A percentile compares a stretch with the other conserved stretches of the same genome.
phyloP scores from a whole-genome alignment of 2,888 invertebrate genomes.

The Drosophila paramelanica region DNA sequence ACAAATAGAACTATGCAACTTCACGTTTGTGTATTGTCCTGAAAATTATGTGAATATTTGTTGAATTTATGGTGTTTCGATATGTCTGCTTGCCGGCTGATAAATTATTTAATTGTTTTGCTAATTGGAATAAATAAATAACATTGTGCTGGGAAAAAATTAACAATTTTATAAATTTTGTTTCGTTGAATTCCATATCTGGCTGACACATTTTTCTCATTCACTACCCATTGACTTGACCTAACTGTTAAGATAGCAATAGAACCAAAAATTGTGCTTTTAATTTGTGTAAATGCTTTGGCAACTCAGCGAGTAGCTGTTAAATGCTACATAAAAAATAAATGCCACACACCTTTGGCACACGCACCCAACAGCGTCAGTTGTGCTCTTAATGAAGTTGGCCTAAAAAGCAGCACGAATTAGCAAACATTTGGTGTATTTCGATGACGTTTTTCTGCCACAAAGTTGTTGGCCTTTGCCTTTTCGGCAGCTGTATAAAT shows the following conservation, averaged over 20 bases:
- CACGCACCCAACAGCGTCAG: constrained; percentile 5
- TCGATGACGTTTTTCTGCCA: constrained; percentile 37
- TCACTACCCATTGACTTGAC: background rate
- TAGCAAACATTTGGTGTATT: constrained; percentile 56
- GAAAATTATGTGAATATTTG: constrained; percentile 16
- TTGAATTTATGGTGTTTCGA: constrained; percentile 25
- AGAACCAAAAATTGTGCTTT: constrained; percentile 11
- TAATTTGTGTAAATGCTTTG: constrained; percentile 40
- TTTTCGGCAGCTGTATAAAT: constrained; percentile 73
- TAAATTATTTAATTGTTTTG: constrained; percentile 37
- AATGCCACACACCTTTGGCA: constrained; percentile 39
- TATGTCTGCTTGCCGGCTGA: constrained; percentile 27
- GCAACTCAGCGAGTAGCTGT: constrained; percentile 33
- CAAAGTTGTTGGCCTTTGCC: constrained; percentile 38
- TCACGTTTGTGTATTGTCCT: background rate
- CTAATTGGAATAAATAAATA: constrained; percentile 12
- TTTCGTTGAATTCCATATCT: constrained; percentile 3
- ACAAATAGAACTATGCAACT: background rate
- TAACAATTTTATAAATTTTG: background rate
- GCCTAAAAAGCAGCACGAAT: constrained; percentile 64
- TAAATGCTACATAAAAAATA: constrained; percentile 59
- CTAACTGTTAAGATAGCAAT: background rate
- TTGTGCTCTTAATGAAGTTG: constrained; percentile 66
- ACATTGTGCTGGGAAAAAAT: background rate
- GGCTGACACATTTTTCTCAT: background rate